Conservation (phyloP, 2,113 vertebrate species). For the Aramus guarauna region DNA sequence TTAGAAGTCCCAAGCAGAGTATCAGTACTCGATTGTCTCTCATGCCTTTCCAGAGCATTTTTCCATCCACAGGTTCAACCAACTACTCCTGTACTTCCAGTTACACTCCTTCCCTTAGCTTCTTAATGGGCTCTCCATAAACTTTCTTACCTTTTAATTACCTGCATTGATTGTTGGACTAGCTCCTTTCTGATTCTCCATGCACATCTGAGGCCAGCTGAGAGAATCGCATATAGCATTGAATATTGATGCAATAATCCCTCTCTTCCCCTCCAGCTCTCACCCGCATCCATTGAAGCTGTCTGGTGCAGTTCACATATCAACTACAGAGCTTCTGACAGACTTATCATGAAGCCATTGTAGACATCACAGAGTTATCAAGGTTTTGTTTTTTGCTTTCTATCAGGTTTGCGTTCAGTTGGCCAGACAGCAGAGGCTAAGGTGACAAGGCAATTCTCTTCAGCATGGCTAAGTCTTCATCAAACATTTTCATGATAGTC, state of each 20-base stretch:
- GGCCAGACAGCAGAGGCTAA: background rate
- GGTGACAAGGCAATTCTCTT: background rate
- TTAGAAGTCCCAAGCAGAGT: background rate
- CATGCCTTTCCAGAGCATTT: background rate
- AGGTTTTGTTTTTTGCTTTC: background rate
- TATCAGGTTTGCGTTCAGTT: background rate
- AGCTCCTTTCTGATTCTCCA: background rate
- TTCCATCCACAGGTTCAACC: background rate
- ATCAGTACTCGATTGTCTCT: background rate
- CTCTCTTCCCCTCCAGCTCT: background rate
- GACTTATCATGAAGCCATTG: background rate
- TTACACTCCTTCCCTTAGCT: background rate
- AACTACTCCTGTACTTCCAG: background rate
- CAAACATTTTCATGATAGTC: background rate
- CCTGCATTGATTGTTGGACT: background rate
- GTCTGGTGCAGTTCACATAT: background rate
- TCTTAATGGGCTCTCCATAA: background rate
- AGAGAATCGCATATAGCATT: background rate
- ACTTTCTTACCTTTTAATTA: background rate
- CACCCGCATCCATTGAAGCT: background rate
- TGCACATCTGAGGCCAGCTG: background rate
- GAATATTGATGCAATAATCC: background rate
- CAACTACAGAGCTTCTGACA: background rate
- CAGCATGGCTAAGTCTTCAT: background rate
- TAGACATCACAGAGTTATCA: background rate